These are phyloP conservation scores for Polypedilum pembai DNA, from an alignment of 1,140 invertebrate genomes.

Conservation along the genomic window DNA sequence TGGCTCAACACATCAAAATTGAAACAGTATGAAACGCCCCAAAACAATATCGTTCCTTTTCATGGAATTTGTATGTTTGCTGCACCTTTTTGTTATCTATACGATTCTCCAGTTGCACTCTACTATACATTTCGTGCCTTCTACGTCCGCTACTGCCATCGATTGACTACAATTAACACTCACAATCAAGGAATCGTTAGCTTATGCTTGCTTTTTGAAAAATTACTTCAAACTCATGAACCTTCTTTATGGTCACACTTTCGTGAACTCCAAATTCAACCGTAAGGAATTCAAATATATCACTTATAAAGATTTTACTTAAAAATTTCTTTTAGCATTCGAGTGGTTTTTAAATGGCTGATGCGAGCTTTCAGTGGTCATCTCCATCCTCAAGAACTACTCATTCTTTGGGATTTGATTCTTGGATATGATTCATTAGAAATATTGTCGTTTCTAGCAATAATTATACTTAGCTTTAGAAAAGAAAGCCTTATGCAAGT, in stretches of 20 bases:
- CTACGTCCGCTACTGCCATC: conserved; percentile 85
- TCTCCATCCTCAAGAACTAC: conserved; percentile 80
- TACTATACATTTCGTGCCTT: conserved; percentile 88
- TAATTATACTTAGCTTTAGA: conserved; percentile 83
- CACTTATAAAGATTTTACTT: conserved; percentile 30
- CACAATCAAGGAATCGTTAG: conserved; percentile 78
- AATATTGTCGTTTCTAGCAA: conserved; percentile 76
- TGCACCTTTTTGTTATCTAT: conserved; percentile 89
- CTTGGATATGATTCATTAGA: conserved; percentile 87
- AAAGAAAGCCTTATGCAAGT: conserved; percentile 90
- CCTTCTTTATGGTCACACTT: conserved; percentile 86
- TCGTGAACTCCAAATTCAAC: conserved; percentile 75
- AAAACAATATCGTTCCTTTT: conserved; percentile 90
- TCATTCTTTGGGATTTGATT: conserved; percentile 87
- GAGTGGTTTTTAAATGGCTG: conserved; percentile 91
- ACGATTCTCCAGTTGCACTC: conserved; percentile 75
- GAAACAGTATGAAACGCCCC: conserved; percentile 65
- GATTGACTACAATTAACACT: conserved; percentile 82
- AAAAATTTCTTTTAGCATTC: conserved; percentile 51
- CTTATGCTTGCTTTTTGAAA: conserved; percentile 77
- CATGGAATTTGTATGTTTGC: conserved; percentile 97
- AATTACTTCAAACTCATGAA: conserved; percentile 83
- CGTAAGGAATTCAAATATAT: conserved; percentile 57
- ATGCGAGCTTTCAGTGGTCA: conserved; percentile 92
- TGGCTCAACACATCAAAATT: conserved; percentile 62